phyloP scores from a whole-genome alignment of 2,888 invertebrate species.

The Volucella inanis region DNA sequence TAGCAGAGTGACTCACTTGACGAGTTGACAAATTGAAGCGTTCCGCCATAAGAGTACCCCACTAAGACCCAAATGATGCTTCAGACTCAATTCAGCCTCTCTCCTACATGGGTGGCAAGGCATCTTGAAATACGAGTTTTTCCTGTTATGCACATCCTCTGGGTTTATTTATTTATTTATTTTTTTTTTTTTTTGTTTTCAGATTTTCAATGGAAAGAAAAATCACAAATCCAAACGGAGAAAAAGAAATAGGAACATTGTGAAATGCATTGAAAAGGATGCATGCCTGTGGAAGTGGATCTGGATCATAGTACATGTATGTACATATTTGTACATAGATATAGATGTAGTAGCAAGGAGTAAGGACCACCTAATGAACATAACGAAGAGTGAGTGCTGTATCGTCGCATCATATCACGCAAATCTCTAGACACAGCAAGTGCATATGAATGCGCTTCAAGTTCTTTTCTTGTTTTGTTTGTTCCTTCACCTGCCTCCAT shows the following conservation, averaged over 20 bases:
- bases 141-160: not conserved
- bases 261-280: slow-evolving; percentile 51
- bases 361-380: slow-evolving; percentile 67
- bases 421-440: slow-evolving; percentile 74
- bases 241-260: not conserved
- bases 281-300: not conserved
- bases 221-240: slow-evolving; percentile 47
- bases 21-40: slow-evolving; percentile 74
- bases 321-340: too few species aligned
- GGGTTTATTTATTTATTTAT: not conserved
- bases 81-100: slow-evolving; percentile 28
- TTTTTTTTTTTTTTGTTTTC: slow-evolving; percentile 11
- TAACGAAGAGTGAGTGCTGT: slow-evolving; percentile 74
- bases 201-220: slow-evolving; percentile 48
- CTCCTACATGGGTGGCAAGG: slow-evolving; percentile 19
- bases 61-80: slow-evolving; percentile 50
- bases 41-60: slow-evolving; percentile 49
- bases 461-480: slow-evolving; percentile 56
- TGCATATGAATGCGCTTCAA: slow-evolving; percentile 75
- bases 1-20: slow-evolving; percentile 68
- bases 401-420: slow-evolving; percentile 73
- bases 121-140: slow-evolving; percentile 59
- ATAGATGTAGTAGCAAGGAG: slow-evolving; percentile 8
- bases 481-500: slow-evolving; percentile 20
- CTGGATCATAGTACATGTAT: not conserved